These are phyloP conservation scores for Vollenhovia emeryi DNA, from an alignment of 1,140 invertebrate species.

Conservation along the genomic window DNA sequence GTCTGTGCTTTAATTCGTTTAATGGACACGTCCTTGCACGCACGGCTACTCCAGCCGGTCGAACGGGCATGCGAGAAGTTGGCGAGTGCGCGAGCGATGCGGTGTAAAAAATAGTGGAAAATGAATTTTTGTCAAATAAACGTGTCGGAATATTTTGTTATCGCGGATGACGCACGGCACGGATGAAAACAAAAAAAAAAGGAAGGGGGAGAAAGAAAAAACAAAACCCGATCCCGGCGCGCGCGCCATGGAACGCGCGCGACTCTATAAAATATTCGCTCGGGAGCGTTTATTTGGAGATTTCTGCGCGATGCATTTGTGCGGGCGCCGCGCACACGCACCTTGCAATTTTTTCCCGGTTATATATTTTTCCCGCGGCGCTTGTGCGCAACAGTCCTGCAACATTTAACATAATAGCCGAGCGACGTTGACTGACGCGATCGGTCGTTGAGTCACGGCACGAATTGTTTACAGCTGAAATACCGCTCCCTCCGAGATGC, in stretches of 20 bases:
- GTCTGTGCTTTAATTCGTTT: slow-evolving; percentile 46
- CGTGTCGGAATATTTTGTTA: slow-evolving; percentile 57
- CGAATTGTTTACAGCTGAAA: slow-evolving; percentile 1
- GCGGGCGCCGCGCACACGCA: neutral
- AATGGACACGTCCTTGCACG: slow-evolving; percentile 36
- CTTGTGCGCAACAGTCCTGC: neutral
- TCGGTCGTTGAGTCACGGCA: neutral
- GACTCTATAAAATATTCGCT: slow-evolving; percentile 50
- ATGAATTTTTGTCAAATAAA: slow-evolving; percentile 62
- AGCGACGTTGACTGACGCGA: neutral
- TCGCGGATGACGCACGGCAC: slow-evolving; percentile 50
- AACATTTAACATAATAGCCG: slow-evolving; percentile 39
- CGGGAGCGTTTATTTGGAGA: slow-evolving; percentile 25
- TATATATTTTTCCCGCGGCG: slow-evolving; percentile 1
- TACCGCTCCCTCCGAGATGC: neutral
- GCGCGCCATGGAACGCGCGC: slow-evolving; percentile 38
- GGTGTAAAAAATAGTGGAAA: slow-evolving; percentile 47
- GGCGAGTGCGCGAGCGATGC: slow-evolving; percentile 27
- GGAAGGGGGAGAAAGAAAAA: neutral
- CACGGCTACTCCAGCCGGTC: neutral
- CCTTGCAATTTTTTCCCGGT: neutral
- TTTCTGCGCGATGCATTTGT: slow-evolving; percentile 3
- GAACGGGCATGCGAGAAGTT: slow-evolving; percentile 35
- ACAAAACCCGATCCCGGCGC: slow-evolving; percentile 35
- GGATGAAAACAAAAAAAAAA: slow-evolving; percentile 28